Evolutionary conservation across 2,888 invertebrate species (phyloP), one percentile per base, ranked within the genome.

Genomic region (Pyralis farinalis): DNA sequence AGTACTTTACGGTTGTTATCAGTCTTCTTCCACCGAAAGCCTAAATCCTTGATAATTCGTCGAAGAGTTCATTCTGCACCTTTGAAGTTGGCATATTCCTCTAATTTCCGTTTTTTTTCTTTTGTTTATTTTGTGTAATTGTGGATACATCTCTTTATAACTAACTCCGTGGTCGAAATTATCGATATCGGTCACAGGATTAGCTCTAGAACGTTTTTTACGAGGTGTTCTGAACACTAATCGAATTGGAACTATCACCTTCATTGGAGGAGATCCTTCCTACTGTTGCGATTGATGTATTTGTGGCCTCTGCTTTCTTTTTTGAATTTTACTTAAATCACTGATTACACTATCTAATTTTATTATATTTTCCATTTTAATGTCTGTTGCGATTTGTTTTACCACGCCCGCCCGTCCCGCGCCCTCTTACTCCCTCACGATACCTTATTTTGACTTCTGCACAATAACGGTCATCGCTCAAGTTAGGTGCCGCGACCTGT

Each of bases 121-220:
- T 30, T 35, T 62, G 58, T 32, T 67, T 63, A 51, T 53, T 3
- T 35, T 7, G 36, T 68, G 63, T 55, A 66, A 42, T 62, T 66
- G 29, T 70, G 61, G 4, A 67, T 51, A 25, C 52, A 55, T 12
- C 59, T 56, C 47, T 53, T 16, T 16, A 16, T 16, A 2, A n/a
- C n/a, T n/a, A n/a, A 16, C 16, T 3, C 16, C 16, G 2, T 16
- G 3, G 16, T 16, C 16, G 4, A 16, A 16, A 16, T 4, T 16
- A 4, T 16, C 16, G 16, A 16, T 16, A 4, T 16, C 4, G 4
- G 16, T 16, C 3, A 16, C 4, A 2, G 2, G 2, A 2, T 16
- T 16, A 3, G 2, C 4, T 4, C 16, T 4, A 2, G 16, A 16
- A 2, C 16, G 2, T 4, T 16, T 16, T 4, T 16, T 16, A 16